Base-by-base conservation (phyloP, 2,113 vertebrate genomes). In the Hydropotes inermis region DNA sequence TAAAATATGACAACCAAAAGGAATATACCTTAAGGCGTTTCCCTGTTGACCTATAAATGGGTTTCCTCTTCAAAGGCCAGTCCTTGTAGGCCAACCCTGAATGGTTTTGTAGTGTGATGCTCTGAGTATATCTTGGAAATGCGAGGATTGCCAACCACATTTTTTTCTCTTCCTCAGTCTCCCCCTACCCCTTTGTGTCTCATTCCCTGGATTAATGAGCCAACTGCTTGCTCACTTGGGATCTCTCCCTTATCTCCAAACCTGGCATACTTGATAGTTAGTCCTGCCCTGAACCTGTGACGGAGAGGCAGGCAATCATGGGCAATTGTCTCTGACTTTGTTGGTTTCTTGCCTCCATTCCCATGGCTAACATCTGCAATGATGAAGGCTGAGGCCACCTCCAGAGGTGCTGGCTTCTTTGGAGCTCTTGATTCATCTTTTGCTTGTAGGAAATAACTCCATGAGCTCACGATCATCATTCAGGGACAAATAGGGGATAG, bases 351-450 rank as follows among this genome's bases (percentile, higher is more conserved):
- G 79, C 21, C 43, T 70, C 30, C 19, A 12, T 86, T 47, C 21
- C 55, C 14, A 25, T 0, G 16, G 43, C 23, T 10, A 1, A 13
- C 2, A 3, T 23, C 52, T 64, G 57, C 21, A 23, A 1, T 3
- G 0, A n/a, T 2, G 78, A 39, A 50, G 74, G 55, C 30, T 10
- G 15, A 12, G 25, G 16, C n/a, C 58, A 81, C 5, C 8, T 43
- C 55, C 39, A 4, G 27, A 79, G 67, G 55, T 43, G 82, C 64
- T 33, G 43, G 60, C 13, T 95, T 47, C 25, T 58, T 82, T 43
- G 10, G 19, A 27, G 19, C 33, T 47, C 50, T 94, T 30, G 33
- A 27, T 9, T 58, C 25, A 16, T 79, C 23, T 74, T 90, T 79
- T 15, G 2, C 43, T 76, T 76, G 23, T 27, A 13, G 70, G 36